Conservation (phyloP, 2,888 invertebrate genomes). For the Elmis aenea region DNA sequence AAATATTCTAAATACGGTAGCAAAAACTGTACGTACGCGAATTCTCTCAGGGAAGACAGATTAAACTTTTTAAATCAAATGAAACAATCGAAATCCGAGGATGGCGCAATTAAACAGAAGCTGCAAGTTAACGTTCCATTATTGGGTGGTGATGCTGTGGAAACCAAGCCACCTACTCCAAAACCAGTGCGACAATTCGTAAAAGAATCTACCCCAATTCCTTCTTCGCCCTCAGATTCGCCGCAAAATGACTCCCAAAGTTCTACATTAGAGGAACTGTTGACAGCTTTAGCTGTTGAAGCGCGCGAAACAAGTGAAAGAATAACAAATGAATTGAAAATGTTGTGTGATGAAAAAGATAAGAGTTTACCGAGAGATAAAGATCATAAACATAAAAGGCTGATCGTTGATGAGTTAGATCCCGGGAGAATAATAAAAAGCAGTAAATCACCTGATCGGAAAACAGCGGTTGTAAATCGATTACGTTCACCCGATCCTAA, state of each 20-base stretch:
- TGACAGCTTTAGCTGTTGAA: slow-evolving; percentile 69
- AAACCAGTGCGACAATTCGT: slow-evolving; percentile 30
- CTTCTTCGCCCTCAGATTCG: slow-evolving; percentile 8
- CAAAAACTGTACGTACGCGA: slow-evolving; percentile 6
- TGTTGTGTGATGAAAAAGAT: slow-evolving; percentile 29
- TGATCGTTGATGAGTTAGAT: slow-evolving; percentile 5
- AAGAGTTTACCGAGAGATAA: too few species aligned
- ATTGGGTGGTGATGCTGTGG: slow-evolving; percentile 26
- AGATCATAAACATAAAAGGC: too few species aligned
- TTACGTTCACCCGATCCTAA: neutral
- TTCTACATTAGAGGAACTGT: slow-evolving; percentile 60
- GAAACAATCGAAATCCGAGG: slow-evolving; percentile 21
- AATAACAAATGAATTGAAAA: slow-evolving; percentile 54
- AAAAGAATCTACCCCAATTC: slow-evolving; percentile 33
- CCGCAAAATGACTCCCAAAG: slow-evolving; percentile 6
- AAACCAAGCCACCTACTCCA: slow-evolving; percentile 36
- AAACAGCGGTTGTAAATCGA: neutral
- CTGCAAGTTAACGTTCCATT: slow-evolving; percentile 23
- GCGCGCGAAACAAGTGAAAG: slow-evolving; percentile 69
- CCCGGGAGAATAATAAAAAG: neutral
- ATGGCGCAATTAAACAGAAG: slow-evolving; percentile 23
- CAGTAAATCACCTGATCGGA: neutral
- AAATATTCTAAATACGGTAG: slow-evolving; percentile 25
- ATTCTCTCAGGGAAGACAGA: slow-evolving; percentile 21
- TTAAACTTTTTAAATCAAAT: slow-evolving; percentile 39